These are phyloP conservation scores for Scaptomyza pallida DNA, from an alignment of 1,140 invertebrate species.

Conservation along the genomic window DNA sequence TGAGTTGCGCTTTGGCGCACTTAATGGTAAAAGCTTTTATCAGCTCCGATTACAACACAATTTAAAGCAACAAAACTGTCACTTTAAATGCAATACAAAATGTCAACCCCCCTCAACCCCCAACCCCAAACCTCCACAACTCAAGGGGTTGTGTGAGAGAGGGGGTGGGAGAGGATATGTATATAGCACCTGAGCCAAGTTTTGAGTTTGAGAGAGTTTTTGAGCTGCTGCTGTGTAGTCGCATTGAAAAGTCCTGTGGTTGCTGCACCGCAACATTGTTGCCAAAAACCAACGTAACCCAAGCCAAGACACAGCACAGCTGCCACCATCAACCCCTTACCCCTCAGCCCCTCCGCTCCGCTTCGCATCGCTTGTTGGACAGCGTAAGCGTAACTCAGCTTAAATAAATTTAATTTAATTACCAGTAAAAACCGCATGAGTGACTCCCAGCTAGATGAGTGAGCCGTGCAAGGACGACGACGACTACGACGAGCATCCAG, in stretches of 20 bases:
- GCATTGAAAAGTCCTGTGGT: conserved; percentile 63
- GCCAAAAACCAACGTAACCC: conserved; percentile 75
- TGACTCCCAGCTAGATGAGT: conserved; percentile 70
- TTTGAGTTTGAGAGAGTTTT: conserved; percentile 1
- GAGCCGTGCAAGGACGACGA: conserved; percentile 60
- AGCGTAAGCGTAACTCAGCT: conserved; percentile 71
- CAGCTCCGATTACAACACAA: conserved; percentile 77
- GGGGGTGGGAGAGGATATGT: conserved; percentile 16
- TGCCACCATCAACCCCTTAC: neutral
- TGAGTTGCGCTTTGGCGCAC: conserved; percentile 24
- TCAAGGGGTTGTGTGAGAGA: too few species aligned
- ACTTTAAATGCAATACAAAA: conserved; percentile 71
- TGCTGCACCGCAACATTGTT: conserved; percentile 79
- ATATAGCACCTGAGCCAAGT: conserved; percentile 61
- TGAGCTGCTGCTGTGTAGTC: conserved; percentile 38
- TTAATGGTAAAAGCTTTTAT: conserved; percentile 74
- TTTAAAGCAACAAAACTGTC: conserved; percentile 76
- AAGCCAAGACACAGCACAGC: conserved; percentile 50
- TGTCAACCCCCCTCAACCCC: neutral
- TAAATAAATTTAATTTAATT: conserved; percentile 83
- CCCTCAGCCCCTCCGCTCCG: neutral
- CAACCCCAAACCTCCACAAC: too few species aligned
- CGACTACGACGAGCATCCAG: too few species aligned
- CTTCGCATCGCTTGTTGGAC: neutral
- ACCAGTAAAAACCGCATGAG: conserved; percentile 82